These are phyloP conservation scores for Punctoribates punctum DNA, from an alignment of 2,888 invertebrate genomes.

Conservation along the genomic window DNA sequence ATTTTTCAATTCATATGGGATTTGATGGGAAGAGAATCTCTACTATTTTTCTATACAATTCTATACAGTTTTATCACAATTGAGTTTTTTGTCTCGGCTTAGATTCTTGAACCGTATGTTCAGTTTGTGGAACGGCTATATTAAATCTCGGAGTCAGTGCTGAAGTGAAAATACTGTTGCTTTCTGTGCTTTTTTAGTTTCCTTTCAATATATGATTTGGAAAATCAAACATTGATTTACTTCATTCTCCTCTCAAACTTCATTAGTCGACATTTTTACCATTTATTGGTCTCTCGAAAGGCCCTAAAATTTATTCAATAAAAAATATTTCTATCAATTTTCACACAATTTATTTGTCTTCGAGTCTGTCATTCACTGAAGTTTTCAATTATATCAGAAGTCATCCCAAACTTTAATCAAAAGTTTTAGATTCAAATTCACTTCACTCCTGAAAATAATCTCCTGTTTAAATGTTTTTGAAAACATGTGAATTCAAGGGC, in stretches of 20 bases:
- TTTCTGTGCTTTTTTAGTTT: not conserved
- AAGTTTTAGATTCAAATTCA: too few relatives aligned
- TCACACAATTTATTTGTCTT: not conserved
- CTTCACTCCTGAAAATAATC: too few relatives aligned
- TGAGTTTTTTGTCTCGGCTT: not conserved
- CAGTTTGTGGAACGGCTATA: not conserved
- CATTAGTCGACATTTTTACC: not conserved
- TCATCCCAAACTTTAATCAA: too few relatives aligned
- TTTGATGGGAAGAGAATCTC: constrained; percentile 11
- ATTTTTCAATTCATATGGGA: constrained; percentile 29
- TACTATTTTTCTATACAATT: not conserved
- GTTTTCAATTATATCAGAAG: not conserved
- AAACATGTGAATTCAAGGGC: too few relatives aligned
- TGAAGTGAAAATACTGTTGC: not conserved
- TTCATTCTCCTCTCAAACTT: not conserved
- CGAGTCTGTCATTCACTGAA: not conserved
- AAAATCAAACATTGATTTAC: not conserved
- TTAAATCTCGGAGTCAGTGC: not conserved
- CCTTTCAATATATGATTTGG: not conserved
- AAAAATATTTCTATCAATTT: not conserved
- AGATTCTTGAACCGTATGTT: not conserved
- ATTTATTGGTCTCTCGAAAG: not conserved
- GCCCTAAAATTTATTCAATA: not conserved
- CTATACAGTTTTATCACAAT: not conserved
- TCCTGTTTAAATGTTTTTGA: too few relatives aligned